Evolutionary conservation across 2,888 invertebrate genomes (phyloP).

Genomic region (Cryptophagus acutangulus): DNA sequence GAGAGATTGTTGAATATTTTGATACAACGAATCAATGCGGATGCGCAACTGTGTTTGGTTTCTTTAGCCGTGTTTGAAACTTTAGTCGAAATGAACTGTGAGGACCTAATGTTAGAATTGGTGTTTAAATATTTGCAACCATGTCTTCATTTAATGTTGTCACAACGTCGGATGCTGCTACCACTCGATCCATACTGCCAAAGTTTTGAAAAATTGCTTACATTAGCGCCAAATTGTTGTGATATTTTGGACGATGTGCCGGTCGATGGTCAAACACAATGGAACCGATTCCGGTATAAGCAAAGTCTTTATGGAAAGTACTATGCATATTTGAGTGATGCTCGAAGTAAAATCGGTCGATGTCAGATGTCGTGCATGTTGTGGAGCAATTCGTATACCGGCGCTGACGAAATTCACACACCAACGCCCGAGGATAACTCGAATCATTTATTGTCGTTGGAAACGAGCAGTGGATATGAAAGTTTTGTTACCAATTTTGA

Average conservation of each 20-base stretch:
- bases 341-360: slow-evolving; percentile 69
- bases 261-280: slow-evolving; percentile 46
- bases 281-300: slow-evolving; percentile 53
- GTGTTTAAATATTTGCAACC: slow-evolving; percentile 80
- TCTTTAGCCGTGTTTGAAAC: slow-evolving; percentile 88
- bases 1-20: slow-evolving; percentile 76
- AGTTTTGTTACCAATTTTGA: slow-evolving; percentile 60
- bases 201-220: slow-evolving; percentile 70
- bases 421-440: slow-evolving; percentile 37
- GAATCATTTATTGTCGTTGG: slow-evolving; percentile 65
- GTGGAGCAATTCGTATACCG: slow-evolving; percentile 80
- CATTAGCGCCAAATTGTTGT: slow-evolving; percentile 66
- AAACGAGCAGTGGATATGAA: slow-evolving; percentile 75
- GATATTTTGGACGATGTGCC: slow-evolving; percentile 45
- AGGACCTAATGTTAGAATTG: slow-evolving; percentile 91
- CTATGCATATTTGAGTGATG: slow-evolving; percentile 82
- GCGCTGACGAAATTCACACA: slow-evolving; percentile 44
- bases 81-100: slow-evolving; percentile 85
- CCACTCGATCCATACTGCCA: slow-evolving; percentile 70
- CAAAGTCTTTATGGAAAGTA: slow-evolving; percentile 75
- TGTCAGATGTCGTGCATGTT: slow-evolving; percentile 68
- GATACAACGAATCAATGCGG: slow-evolving; percentile 64
- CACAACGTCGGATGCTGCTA: slow-evolving; percentile 66
- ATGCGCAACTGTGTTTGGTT: slow-evolving; percentile 65
- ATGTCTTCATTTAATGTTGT: slow-evolving; percentile 72